Conservation (phyloP, 2,113 vertebrate species). For the Crotalus tigris region DNA sequence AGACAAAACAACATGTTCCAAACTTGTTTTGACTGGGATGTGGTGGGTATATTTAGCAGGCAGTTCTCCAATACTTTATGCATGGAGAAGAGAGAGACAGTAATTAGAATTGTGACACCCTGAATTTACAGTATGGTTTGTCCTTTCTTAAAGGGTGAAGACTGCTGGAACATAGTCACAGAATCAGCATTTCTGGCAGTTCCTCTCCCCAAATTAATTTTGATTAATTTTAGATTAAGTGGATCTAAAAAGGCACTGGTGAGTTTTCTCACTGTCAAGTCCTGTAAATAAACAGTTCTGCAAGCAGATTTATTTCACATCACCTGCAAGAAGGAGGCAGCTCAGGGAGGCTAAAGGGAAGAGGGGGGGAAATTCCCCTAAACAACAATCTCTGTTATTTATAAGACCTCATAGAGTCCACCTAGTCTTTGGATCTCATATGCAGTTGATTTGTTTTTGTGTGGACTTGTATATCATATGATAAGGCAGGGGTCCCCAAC, state of each 20-base stretch:
- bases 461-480: background rate
- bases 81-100: background rate
- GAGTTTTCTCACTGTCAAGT: background rate
- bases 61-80: constrained; percentile 40
- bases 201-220: constrained; percentile 2
- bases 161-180: background rate
- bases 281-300: background rate
- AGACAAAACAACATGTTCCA: constrained; percentile 29
- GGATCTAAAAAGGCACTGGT: background rate
- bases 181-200: constrained; percentile 21
- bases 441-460: background rate
- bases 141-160: background rate
- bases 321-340: background rate
- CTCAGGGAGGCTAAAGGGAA: background rate
- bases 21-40: constrained; percentile 50
- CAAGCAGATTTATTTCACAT: background rate
- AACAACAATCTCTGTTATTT: background rate
- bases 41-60: constrained; percentile 30
- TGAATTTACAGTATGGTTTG: constrained; percentile 13
- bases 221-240: background rate
- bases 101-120: constrained; percentile 10
- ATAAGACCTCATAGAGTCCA: background rate
- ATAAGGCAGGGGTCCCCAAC: too few relatives aligned
- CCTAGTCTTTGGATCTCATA: background rate
- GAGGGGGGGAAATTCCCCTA: background rate